Evolutionary conservation across 2,888 invertebrate species (phyloP).

Genomic region (Junonia oenone): DNA sequence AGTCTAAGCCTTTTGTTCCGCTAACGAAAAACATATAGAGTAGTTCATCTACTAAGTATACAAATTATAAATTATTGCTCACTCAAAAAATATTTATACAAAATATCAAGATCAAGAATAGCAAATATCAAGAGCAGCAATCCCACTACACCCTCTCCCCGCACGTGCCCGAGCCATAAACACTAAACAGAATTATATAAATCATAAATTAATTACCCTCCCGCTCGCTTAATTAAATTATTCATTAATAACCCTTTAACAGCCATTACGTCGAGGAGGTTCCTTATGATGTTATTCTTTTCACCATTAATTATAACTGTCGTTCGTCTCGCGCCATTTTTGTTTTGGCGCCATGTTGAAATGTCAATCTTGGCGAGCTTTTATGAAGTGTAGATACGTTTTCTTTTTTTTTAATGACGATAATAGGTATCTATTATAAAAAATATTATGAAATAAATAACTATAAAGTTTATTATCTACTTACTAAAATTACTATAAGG

Average conservation of each 20-base stretch:
- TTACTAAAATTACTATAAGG: too few relatives aligned
- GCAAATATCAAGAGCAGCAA: slow-evolving; percentile 17
- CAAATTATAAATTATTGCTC: too few relatives aligned
- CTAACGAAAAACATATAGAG: too few relatives aligned
- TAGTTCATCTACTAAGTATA: too few relatives aligned
- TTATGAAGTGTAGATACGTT: background rate
- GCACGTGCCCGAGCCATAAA: slow-evolving; percentile 61
- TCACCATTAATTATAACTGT: background rate
- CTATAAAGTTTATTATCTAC: too few relatives aligned
- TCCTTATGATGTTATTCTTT: background rate
- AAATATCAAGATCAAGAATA: too few relatives aligned
- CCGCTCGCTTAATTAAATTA: slow-evolving; percentile 42
- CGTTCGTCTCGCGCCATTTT: background rate
- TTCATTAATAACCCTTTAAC: slow-evolving; percentile 43
- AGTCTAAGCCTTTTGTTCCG: too few relatives aligned
- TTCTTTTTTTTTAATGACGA: too few relatives aligned
- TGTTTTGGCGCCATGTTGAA: background rate
- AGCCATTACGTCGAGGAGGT: background rate
- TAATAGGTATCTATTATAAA: too few relatives aligned
- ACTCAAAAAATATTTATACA: too few relatives aligned
- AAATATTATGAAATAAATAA: too few relatives aligned
- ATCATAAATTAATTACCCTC: slow-evolving; percentile 1
- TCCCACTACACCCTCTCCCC: slow-evolving; percentile 27
- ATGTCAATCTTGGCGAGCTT: background rate
- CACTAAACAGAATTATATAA: slow-evolving; percentile 31